Base-by-base conservation (phyloP, 2,888 invertebrate species). In the Opisthograptis luteolata region DNA sequence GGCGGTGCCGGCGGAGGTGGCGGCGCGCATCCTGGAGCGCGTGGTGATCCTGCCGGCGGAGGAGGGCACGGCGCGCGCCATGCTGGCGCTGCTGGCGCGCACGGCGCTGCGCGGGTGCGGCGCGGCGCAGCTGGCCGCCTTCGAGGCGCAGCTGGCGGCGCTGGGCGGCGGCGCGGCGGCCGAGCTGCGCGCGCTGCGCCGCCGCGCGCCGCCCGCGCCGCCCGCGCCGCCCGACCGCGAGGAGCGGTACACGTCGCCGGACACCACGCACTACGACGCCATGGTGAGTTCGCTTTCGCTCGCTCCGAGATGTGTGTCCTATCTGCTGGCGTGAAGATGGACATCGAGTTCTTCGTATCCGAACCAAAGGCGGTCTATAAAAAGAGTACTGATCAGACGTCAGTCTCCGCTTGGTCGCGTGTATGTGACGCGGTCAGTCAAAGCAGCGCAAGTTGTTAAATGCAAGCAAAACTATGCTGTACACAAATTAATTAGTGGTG, bases 1-100 rank as follows among this genome's bases (percentile, higher is more conserved):
- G 35, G 58, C 47, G 1, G 78, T 88, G 8, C 52, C 58, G 12
- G 49, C 73, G 1, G 47, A 66, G 0, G 76, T 79, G 0, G 80
- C 77, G 0, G 58, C 56, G 0, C 70, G 73, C 1, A 70, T 89
- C 0, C 55, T 89, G 32, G 87, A 87, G 41, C 67, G 88, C 12
- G 67, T 88, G 2, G 76, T 76, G 27, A 84, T 88, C 17, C 54
- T 89, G 35, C 84, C 84, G 0, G 74, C 62, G 36, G 82, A 87
- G 0, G 68, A 71, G 10, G 24, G 55, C 0, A 32, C 85, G 9
- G 67, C 73, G 3, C 48, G 54, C 9, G 77, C 80, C 0, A 45
- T 84, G 42, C 35, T 87, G 2, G 54, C 63, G 5, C 70, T 89
- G 5, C 62, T 87, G 27, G 64, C 66, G 15, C 63, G 72, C 12